phyloP scores from a whole-genome alignment of 1,140 invertebrate species.

The Bicyclus anynana region DNA sequence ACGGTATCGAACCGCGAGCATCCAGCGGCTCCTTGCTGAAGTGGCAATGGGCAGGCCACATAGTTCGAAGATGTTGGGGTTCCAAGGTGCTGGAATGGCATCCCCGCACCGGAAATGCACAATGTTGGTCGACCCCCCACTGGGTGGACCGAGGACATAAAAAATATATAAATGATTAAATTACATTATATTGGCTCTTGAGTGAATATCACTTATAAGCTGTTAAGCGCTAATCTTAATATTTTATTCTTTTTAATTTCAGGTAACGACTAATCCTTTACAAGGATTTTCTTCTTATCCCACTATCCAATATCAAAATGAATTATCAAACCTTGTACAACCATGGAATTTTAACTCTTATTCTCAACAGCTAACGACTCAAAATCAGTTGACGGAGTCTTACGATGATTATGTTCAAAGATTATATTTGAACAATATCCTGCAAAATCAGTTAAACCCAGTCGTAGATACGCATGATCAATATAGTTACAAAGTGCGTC shows the following conservation, averaged over 20 bases:
- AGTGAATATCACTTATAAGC: too few relatives aligned
- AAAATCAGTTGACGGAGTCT: slow-evolving; percentile 24
- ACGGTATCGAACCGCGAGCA: too few relatives aligned
- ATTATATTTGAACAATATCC: slow-evolving; percentile 6
- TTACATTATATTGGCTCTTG: too few relatives aligned
- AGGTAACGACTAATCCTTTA: slow-evolving; percentile 34
- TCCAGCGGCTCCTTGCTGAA: too few relatives aligned
- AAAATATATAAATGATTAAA: too few relatives aligned
- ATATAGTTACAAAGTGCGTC: slow-evolving; percentile 20
- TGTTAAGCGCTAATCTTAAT: too few relatives aligned
- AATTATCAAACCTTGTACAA: slow-evolving; percentile 7
- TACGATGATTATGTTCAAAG: slow-evolving; percentile 19
- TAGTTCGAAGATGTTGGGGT: too few relatives aligned
- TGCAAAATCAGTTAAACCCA: slow-evolving; percentile 22
- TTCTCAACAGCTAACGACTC: slow-evolving; percentile 15
- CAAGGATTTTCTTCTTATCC: slow-evolving; percentile 26
- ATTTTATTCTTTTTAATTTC: slow-evolving; percentile 17
- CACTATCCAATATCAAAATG: slow-evolving; percentile 18
- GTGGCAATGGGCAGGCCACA: too few relatives aligned
- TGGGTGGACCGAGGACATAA: too few relatives aligned
- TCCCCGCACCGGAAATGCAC: too few relatives aligned
- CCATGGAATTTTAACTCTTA: slow-evolving; percentile 22
- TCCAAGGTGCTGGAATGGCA: too few relatives aligned
- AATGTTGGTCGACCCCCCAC: too few relatives aligned
- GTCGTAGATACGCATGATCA: slow-evolving; percentile 22